Evolutionary conservation across 2,888 invertebrate genomes (phyloP).

Genomic region (Dolichopus griseipennis): DNA sequence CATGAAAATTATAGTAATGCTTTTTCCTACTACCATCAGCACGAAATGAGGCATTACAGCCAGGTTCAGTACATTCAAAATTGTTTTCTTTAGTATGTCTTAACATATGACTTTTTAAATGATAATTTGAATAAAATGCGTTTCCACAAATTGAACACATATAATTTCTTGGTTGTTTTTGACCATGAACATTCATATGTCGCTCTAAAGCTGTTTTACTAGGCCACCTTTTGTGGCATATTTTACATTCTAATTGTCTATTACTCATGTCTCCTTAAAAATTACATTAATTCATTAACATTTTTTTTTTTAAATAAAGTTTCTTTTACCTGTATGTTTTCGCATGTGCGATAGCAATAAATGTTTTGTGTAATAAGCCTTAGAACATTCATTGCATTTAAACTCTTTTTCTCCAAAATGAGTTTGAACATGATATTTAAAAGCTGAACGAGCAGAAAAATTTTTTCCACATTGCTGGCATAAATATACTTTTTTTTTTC

Average conservation of each 20-base stretch:
- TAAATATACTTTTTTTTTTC: constrained; percentile 1
- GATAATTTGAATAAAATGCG: background rate
- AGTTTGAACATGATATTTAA: background rate
- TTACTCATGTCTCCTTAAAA: background rate
- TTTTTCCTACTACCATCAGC: background rate
- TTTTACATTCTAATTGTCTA: constrained; percentile 1
- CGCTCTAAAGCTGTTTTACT: background rate
- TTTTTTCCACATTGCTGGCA: background rate
- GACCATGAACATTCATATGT: constrained; percentile 1
- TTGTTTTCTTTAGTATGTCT: background rate
- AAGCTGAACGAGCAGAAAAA: background rate
- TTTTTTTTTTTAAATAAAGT: background rate
- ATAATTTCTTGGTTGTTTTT: background rate
- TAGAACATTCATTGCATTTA: background rate
- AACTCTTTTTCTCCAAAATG: constrained; percentile 6
- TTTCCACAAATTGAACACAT: background rate
- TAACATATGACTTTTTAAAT: background rate
- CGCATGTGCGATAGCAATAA: background rate
- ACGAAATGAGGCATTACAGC: background rate
- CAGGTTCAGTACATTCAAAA: background rate
- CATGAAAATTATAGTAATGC: background rate
- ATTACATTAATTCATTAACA: background rate
- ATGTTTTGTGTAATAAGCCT: background rate
- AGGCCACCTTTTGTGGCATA: background rate
- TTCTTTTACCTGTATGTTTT: background rate